Evolutionary conservation across 2,113 vertebrate genomes (phyloP).

Genomic region (Elanoides forficatus): DNA sequence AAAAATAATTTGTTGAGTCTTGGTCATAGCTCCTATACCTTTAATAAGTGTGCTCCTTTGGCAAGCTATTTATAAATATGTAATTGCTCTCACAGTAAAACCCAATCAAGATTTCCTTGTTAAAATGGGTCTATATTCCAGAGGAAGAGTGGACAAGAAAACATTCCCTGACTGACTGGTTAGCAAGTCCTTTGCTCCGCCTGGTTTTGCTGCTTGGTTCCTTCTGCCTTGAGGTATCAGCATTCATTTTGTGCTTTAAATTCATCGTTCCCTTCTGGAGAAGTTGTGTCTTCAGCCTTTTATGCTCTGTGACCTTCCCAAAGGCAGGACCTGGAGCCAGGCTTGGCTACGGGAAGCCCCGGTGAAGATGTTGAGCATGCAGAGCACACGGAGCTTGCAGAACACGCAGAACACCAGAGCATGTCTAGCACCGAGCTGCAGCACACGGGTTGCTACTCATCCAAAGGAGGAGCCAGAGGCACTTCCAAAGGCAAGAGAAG

Average conservation of each 20-base stretch:
- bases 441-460: not conserved
- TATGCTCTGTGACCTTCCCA: not conserved
- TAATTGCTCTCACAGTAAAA: not conserved
- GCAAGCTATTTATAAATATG: not conserved
- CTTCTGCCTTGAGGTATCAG: not conserved
- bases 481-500: not conserved
- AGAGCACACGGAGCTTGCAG: no score
- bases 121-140: not conserved
- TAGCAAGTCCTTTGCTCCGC: not conserved
- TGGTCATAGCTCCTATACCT: not conserved
- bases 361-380: not conserved
- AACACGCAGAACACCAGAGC: no score
- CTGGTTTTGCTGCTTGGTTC: not conserved
- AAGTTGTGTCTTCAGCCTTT: not conserved
- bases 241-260: not conserved
- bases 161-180: no score
- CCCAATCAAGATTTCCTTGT: not conserved
- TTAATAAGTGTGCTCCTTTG: not conserved
- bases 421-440: no score
- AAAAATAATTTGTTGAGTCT: not conserved
- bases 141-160: not conserved
- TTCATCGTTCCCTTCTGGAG: not conserved
- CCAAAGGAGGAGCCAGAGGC: not conserved
- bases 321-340: not conserved
- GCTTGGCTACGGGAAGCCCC: not conserved